Evolutionary conservation across 2,797 vertebrate species (phyloP), one percentile per base, ranked within the genome.

Genomic region (Mormyrus proboscirostris): DNA sequence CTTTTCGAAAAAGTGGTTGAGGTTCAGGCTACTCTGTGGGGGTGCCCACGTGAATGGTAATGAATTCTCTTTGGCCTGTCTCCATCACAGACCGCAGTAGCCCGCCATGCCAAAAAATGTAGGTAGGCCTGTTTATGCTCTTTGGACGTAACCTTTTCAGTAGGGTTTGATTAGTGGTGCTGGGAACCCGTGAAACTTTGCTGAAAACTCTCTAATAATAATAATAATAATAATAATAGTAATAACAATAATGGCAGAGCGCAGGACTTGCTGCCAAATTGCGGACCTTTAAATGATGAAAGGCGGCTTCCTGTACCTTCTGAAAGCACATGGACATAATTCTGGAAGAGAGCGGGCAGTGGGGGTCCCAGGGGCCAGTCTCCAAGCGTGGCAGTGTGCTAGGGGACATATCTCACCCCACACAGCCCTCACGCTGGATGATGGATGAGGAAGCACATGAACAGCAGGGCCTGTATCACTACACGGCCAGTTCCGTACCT

Each of bases 221-320:
- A 76, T 76, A 76, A 76, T 76, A 69, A 69, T 69, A 69, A 33
- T 73, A 76, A 41, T 76, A 41, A 76, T 76, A 76, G 38, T 76
- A 76, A 76, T 76, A 76, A 41, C 38, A 76, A 41, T 76, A 76
- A 76, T 76, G 69, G 4, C 14, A 41, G 29, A 16, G 29, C 14
- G 6, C 4, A 14, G 33, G 38, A 41, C 38, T 76, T 76, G 69
- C 38, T 41, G 33, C 14, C 38, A 41, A 76, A 41, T 76, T 38
- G 69, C 5, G 4, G 69, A 76, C 69, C 69, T 76, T 76, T 76
- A 76, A 38, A 76, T 33, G 69, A 76, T 76, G 69, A 76, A 76
- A 76, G 29, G 69, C 69, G 2, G 69, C 69, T 12, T 14, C 10
- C 33, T 76, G 33, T 33, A 38, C 69, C 62, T 25, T 69, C 62